Evolutionary conservation across 2,888 invertebrate genomes (phyloP).

Genomic region (Glyphotaelius pellucidus): DNA sequence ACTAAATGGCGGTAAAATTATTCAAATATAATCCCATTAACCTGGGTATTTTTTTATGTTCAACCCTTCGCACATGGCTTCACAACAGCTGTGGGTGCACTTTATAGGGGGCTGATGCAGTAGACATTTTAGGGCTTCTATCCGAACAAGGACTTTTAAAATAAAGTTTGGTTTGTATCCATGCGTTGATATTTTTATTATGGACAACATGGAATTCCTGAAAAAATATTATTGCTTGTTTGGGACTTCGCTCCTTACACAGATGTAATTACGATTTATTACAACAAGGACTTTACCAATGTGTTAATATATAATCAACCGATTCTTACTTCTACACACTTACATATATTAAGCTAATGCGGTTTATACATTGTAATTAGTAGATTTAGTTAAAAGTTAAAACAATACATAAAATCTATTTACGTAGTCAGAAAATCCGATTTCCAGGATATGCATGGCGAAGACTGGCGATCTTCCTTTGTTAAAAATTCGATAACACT

Average conservation of each 20-base stretch:
- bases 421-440: conserved; percentile 76
- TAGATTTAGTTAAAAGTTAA: neutral
- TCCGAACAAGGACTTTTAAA: no score
- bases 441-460: conserved; percentile 76
- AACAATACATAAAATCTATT: conserved; percentile 66
- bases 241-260: neutral
- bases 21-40: neutral
- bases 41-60: neutral
- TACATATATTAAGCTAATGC: neutral
- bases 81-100: neutral
- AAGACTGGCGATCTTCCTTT: conserved; percentile 46
- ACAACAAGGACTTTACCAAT: neutral
- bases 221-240: neutral
- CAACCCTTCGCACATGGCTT: neutral
- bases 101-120: neutral
- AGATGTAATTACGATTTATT: neutral
- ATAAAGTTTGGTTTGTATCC: neutral
- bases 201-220: neutral
- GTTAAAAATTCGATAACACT: conserved; percentile 47
- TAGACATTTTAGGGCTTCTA: neutral
- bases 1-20: no score
- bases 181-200: neutral
- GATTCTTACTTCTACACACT: neutral
- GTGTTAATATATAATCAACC: neutral
- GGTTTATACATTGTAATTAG: neutral